These are phyloP conservation scores for Epinotia nisella DNA, from an alignment of 2,888 invertebrate species.

Conservation along the genomic window DNA sequence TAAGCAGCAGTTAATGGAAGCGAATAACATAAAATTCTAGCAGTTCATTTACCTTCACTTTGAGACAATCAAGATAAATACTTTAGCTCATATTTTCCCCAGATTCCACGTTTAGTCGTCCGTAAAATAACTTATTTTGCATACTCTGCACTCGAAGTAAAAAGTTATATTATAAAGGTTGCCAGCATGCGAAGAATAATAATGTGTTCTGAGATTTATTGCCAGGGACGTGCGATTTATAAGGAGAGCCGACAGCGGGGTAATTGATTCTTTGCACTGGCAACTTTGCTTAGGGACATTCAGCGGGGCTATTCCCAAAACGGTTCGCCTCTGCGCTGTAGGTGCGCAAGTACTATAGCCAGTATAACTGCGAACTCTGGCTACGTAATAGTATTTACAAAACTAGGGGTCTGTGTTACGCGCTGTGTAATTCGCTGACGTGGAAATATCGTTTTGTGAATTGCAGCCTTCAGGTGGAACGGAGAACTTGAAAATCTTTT, in stretches of 20 bases:
- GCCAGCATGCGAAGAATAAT: constrained; percentile 41
- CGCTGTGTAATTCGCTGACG: background rate
- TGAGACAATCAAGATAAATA: background rate
- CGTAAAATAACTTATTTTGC: constrained; percentile 40
- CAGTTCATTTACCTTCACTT: background rate
- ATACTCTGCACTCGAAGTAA: constrained; percentile 32
- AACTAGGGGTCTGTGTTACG: constrained; percentile 1
- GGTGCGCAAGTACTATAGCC: background rate
- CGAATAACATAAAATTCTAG: background rate
- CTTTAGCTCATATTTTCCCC: constrained; percentile 45
- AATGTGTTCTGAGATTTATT: constrained; percentile 56
- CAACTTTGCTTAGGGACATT: constrained; percentile 38
- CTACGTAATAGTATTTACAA: background rate
- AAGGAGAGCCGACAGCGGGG: constrained; percentile 58
- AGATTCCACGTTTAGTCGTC: constrained; percentile 41
- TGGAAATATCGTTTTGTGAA: background rate
- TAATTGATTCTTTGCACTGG: constrained; percentile 61
- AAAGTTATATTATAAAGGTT: constrained; percentile 43
- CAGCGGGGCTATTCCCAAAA: background rate
- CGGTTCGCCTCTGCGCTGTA: background rate
- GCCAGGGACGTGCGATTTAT: constrained; percentile 58
- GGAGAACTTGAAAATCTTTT: background rate
- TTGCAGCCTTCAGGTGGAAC: background rate
- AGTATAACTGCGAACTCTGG: background rate
- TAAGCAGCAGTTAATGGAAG: background rate